A percentile compares a stretch with the other conserved stretches of the same genome.
These are phyloP conservation scores for Andrena dorsata DNA, from an alignment of 2,888 invertebrate species.

Conservation along the genomic window DNA sequence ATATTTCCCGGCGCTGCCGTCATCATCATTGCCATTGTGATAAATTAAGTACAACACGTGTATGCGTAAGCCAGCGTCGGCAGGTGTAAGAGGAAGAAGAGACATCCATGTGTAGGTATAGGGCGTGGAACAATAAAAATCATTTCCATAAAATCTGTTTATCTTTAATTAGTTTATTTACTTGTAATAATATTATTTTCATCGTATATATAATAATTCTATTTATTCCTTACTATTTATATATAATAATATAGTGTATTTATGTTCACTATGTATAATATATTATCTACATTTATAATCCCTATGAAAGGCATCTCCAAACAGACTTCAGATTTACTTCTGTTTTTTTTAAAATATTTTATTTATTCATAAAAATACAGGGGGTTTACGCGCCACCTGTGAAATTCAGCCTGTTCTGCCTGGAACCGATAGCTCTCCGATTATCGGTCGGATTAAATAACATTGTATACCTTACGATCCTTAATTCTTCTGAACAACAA, in stretches of 20 bases:
- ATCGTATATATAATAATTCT: constrained; percentile 79
- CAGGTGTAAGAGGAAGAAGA: constrained; percentile 3
- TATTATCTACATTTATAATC: constrained; percentile 85
- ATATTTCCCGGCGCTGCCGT: constrained; percentile 50
- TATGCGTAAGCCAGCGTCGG: neutral
- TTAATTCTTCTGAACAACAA: constrained; percentile 55
- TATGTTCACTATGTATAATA: constrained; percentile 85
- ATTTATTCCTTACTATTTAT: constrained; percentile 80
- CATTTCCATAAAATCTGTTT: constrained; percentile 73
- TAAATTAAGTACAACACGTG: constrained; percentile 49
- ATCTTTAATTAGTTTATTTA: constrained; percentile 85
- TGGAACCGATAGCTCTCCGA: constrained; percentile 66
- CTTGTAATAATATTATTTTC: constrained; percentile 84
- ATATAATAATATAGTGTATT: constrained; percentile 84
- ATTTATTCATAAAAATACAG: constrained; percentile 85
- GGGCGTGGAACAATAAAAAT: constrained; percentile 60
- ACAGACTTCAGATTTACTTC: constrained; percentile 85
- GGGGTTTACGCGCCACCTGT: constrained; percentile 72
- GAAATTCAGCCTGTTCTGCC: constrained; percentile 70
- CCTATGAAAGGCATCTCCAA: constrained; percentile 85
- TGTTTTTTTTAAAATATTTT: constrained; percentile 83
- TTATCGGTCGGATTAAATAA: constrained; percentile 62
- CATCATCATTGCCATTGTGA: constrained; percentile 46
- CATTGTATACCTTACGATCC: constrained; percentile 53
- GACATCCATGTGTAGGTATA: constrained; percentile 41